Base-by-base conservation (phyloP, 2,113 vertebrate species). In the Scatophagus argus region DNA sequence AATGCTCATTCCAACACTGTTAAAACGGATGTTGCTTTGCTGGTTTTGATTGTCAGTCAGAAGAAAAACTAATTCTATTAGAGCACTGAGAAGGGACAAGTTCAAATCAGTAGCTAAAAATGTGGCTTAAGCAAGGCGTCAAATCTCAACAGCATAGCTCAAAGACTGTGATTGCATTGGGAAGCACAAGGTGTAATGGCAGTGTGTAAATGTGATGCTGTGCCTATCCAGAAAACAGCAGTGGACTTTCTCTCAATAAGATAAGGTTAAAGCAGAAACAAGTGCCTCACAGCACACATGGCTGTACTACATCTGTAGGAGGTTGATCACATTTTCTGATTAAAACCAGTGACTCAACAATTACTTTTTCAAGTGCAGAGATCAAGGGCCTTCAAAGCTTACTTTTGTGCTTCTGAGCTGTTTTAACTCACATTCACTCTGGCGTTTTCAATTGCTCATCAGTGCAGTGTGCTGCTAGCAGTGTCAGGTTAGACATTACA, bases 281-380 rank as follows among this genome's bases (percentile, higher is more conserved):
- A 51, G 17, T n/a, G n/a, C 51, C 62, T 77, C 29, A 19, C 27
- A 41, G 16, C 70, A n/a, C 65, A 73, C 71, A 68, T 32, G 64
- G 55, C 49, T 34, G 14, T 21, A 25, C 70, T 71, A 32, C 47
- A 63, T 74, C 81, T 71, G 74, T 43, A 19, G 75, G 75, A 68
- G 86, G 72, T 43, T 82, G 67, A 78, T 82, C 46, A 61, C 51
- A 25, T 72, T 58, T 65, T 54, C 51, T 84, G 76, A 86, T 90
- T 81, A 86, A 80, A 84, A 79, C 60, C 25, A 16, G 36, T 56
- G 64, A 82, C 51, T 84, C 81, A 38, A 61, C 23, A 21, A 74
- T 79, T 64, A 34, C 72, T 77, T 32, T 54, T 60, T 43, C 47
- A 74, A 71, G 47, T 31, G 43, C 70, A 71, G 67, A 51, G 54